A percentile compares a stretch with the other conserved stretches of the same genome.
These are phyloP conservation scores for Gastrophysa polygoni DNA, from an alignment of 2,888 invertebrate genomes.

Conservation along the genomic window DNA sequence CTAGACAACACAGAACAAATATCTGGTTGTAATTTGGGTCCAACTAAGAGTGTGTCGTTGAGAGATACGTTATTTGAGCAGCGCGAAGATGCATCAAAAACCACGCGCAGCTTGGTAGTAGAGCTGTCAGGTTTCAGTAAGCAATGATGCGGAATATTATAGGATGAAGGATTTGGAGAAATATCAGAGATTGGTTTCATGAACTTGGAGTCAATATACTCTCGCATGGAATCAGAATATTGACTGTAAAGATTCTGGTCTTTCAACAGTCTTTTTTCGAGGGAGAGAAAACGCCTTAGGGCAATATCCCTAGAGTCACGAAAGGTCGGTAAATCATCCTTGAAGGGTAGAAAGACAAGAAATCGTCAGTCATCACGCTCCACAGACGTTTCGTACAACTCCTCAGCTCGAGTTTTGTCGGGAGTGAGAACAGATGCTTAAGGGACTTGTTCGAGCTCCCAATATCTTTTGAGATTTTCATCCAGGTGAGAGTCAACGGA, in stretches of 20 bases:
- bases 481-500: neutral
- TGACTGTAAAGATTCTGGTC: neutral
- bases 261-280: neutral
- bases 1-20: too few species aligned
- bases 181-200: conserved; percentile 2
- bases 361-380: neutral
- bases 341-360: conserved; percentile 3
- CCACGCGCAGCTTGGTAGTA: too few species aligned
- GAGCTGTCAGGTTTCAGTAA: conserved; percentile 9
- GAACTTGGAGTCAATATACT: neutral
- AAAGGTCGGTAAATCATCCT: neutral
- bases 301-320: neutral
- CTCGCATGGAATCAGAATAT: conserved; percentile 9
- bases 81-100: too few species aligned
- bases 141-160: conserved; percentile 8
- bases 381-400: neutral
- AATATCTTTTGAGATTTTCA: neutral
- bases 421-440: neutral
- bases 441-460: conserved; percentile 1
- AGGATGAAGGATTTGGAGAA: conserved; percentile 3
- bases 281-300: neutral
- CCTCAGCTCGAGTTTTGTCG: neutral
- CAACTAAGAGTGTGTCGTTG: too few species aligned
- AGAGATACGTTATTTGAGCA: too few species aligned
- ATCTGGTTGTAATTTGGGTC: too few species aligned